Conservation (phyloP, 2,888 invertebrate genomes). For the Callinectes sapidus region DNA sequence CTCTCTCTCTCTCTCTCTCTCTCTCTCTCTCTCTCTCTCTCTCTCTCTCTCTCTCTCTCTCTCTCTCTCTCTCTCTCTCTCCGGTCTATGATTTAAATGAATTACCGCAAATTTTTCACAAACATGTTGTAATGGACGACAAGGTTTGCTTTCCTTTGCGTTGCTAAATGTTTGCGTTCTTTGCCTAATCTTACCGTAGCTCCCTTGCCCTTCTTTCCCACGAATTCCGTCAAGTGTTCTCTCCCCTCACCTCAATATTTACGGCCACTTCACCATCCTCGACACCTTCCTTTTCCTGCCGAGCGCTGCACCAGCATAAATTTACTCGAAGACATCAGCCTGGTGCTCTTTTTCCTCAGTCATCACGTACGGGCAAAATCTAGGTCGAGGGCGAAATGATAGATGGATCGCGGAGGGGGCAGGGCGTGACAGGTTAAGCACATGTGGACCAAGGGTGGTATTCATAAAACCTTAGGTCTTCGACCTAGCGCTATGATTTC, state of each 20-base stretch:
- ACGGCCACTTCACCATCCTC: neutral
- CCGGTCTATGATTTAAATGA: neutral
- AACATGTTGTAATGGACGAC: no score
- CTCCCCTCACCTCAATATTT: slow-evolving; percentile 12
- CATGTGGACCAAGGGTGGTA: neutral
- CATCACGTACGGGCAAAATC: neutral
- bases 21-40: slow-evolving; percentile 15
- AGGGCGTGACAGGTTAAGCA: neutral
- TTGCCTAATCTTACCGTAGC: neutral
- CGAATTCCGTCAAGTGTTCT: neutral
- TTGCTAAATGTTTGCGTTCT: neutral
- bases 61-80: slow-evolving; percentile 21
- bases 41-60: slow-evolving; percentile 13
- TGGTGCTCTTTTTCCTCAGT: neutral
- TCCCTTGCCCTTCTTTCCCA: neutral
- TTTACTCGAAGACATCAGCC: neutral
- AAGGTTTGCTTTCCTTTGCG: no score
- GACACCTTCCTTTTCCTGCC: neutral
- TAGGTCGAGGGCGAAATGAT: neutral
- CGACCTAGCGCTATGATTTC: no score
- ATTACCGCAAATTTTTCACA: no score
- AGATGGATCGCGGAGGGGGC: neutral
- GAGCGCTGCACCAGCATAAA: neutral
- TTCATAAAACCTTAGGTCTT: no score
- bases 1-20: slow-evolving; percentile 6